These are phyloP conservation scores for Gandaritis pyraliata DNA, from an alignment of 2,888 invertebrate species.

Conservation along the genomic window DNA sequence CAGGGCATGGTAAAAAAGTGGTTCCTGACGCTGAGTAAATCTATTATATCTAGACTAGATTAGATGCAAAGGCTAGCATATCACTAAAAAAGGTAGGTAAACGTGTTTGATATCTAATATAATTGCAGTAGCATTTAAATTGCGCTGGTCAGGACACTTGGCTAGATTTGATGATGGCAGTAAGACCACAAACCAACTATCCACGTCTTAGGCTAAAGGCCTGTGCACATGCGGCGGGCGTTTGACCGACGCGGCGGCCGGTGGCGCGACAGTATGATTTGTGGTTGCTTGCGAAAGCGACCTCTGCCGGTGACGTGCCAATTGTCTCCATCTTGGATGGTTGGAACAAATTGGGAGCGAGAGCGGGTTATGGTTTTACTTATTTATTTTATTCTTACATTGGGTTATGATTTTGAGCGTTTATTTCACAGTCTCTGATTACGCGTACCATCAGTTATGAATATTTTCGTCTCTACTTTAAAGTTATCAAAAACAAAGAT, in stretches of 20 bases:
- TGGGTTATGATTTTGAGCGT: background rate
- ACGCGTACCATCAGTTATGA: no score
- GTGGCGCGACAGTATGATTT: slow-evolving; percentile 67
- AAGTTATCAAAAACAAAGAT: no score
- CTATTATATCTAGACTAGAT: no score
- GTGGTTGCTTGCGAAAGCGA: slow-evolving; percentile 71
- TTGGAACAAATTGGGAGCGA: slow-evolving; percentile 22
- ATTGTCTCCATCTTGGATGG: slow-evolving; percentile 75
- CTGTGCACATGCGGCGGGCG: slow-evolving; percentile 49
- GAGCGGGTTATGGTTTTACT: slow-evolving; percentile 11
- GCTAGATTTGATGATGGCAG: background rate
- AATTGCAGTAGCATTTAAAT: no score
- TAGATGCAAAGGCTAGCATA: no score
- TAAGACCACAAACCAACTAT: slow-evolving; percentile 9
- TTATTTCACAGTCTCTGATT: no score
- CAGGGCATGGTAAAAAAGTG: no score
- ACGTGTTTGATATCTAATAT: no score
- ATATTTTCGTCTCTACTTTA: no score
- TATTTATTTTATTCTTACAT: no score
- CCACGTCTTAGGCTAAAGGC: slow-evolving; percentile 29
- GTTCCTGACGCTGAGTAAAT: no score
- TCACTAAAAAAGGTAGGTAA: no score
- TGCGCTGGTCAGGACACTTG: background rate
- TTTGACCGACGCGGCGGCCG: slow-evolving; percentile 56
- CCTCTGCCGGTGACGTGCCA: slow-evolving; percentile 80